Base-by-base conservation (phyloP, 2,888 invertebrate genomes). In the Cerceris ruficornis region DNA sequence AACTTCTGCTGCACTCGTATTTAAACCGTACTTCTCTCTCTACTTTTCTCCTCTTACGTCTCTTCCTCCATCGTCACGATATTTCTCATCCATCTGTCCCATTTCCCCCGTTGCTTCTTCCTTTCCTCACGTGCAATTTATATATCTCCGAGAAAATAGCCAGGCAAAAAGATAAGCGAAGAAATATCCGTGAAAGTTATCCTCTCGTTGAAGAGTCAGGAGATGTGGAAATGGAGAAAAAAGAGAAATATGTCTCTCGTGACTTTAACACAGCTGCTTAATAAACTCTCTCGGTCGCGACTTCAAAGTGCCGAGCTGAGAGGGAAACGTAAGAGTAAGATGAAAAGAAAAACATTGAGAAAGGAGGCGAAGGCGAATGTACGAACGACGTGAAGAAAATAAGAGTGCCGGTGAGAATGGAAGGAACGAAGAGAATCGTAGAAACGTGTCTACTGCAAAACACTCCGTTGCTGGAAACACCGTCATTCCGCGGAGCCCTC, bases 231-330 rank as follows among this genome's bases (percentile, higher is more conserved):
- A 8, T 6, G 43, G 17, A 61, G 61, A 39, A 14, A 17, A 15
- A 9, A 28, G 15, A 41, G 49, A 55, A 15, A 11, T 59, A 62
- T 52, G 71, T 41, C 68, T 67, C 17, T 17, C 60, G 66, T 55
- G 60, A 59, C 70, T 50, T 15, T 59, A 14, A 17, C 52, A 59
- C 50, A 49, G 54, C 49, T n/a, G 8, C 7, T 55, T 39, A 7
- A 8, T 28, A 28, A n/a, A 17, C n/a, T 55, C 58, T 28, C 28
- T 17, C 66, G 55, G 69, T 28, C 4, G 28, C 4, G 28, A 71
- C 69, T 77, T 76, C 76, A 82, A 84, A 82, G 77, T 60, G 69
- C 66, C 69, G 77, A 68, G 42, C 14, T 62, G n/a, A 50, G 43
- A 39, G 66, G 65, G 55, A 65, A 52, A 54, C 42, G 41, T 59